Percentiles rank a stretch among this genome's conserved stretches.
phyloP scores from a whole-genome alignment of 2,113 vertebrate species.

The Arizona elegans region DNA sequence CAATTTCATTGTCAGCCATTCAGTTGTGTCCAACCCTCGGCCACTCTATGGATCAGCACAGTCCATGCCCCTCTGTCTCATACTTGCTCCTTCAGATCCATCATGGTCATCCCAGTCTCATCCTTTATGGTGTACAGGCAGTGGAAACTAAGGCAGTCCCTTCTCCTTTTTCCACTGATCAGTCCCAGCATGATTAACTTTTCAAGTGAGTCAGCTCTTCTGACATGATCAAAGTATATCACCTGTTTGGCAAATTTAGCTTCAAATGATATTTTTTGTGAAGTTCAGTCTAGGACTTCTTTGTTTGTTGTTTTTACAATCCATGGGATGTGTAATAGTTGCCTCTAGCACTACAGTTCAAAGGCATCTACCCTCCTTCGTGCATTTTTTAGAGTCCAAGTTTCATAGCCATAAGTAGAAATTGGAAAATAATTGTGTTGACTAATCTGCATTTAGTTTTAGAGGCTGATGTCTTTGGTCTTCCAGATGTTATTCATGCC shows the following conservation, averaged over 20 bases:
- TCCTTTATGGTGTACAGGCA: neutral
- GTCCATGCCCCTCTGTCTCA: too few species aligned
- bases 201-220: neutral
- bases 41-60: neutral
- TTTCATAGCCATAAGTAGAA: neutral
- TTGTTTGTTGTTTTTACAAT: neutral
- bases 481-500: neutral
- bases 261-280: neutral
- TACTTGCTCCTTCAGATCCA: neutral
- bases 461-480: neutral
- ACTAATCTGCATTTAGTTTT: neutral
- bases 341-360: neutral
- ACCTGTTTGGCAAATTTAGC: neutral
- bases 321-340: neutral
- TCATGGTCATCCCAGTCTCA: neutral
- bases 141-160: neutral
- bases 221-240: neutral
- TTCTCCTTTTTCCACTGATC: neutral
- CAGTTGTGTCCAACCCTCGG: neutral
- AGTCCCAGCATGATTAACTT: neutral
- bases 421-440: neutral
- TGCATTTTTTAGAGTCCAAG: neutral
- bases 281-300: neutral
- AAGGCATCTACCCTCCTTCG: neutral
- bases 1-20: neutral